Conservation (phyloP, 2,113 vertebrate genomes). For the Pelecanoides urinatrix region DNA sequence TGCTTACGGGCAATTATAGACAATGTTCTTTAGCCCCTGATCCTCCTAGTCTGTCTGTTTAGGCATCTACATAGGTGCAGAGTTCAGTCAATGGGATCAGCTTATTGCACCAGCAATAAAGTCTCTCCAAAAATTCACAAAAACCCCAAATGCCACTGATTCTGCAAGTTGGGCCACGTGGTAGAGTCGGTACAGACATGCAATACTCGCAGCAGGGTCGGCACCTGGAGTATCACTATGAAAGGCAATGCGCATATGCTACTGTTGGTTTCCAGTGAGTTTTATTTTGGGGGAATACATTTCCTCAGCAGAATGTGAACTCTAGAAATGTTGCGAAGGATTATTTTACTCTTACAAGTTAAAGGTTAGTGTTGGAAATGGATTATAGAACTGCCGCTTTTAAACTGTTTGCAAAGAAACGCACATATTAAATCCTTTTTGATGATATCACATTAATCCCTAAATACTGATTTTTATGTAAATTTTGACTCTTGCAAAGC, state of each 20-base stretch:
- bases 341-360: slow-evolving; percentile 52
- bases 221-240: not conserved
- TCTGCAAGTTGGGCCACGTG: fast-evolving
- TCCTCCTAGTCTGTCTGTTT: not conserved
- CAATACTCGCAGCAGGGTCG: fast-evolving
- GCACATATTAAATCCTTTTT: slow-evolving; percentile 60
- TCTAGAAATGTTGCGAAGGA: slow-evolving; percentile 39
- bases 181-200: not conserved
- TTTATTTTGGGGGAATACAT: not conserved
- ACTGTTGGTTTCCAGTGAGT: not conserved
- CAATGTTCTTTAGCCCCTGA: not conserved
- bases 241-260: not conserved
- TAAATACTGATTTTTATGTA: slow-evolving; percentile 64
- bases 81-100: not conserved
- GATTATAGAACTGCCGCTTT: slow-evolving; percentile 35
- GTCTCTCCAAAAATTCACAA: not conserved
- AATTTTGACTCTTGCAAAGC: slow-evolving; percentile 59
- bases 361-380: slow-evolving; percentile 59
- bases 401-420: slow-evolving; percentile 61
- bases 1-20: slow-evolving; percentile 8
- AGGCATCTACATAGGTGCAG: not conserved
- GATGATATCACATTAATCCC: slow-evolving; percentile 62
- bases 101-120: not conserved
- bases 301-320: not conserved
- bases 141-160: not conserved